A percentile compares a stretch with the other conserved stretches of the same genome.
phyloP scores from a whole-genome alignment of 2,888 invertebrate species.

The Cantharis lateralis region DNA sequence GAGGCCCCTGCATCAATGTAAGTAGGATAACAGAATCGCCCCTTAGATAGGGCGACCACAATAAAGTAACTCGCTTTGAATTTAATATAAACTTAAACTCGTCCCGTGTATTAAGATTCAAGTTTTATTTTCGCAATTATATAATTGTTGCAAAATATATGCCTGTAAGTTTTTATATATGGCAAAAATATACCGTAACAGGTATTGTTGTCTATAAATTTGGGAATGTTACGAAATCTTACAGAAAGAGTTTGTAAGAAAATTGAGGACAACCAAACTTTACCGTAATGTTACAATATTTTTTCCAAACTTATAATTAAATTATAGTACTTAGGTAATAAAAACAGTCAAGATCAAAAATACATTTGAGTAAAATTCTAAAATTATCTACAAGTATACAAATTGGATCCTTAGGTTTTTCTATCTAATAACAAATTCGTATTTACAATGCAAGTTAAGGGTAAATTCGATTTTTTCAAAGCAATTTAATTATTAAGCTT shows the following conservation, averaged over 20 bases:
- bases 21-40: too few relatives aligned
- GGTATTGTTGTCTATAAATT: not conserved
- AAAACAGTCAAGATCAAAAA: slow-evolving; percentile 21
- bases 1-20: too few relatives aligned
- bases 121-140: not conserved
- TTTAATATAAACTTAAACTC: not conserved
- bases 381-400: slow-evolving; percentile 50
- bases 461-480: slow-evolving; percentile 5
- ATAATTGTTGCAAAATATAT: not conserved
- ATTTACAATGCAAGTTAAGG: slow-evolving; percentile 29
- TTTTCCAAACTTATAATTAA: not conserved
- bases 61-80: not conserved
- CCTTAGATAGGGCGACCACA: too few relatives aligned
- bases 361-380: slow-evolving; percentile 29
- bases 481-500: not conserved
- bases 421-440: slow-evolving; percentile 50
- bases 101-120: not conserved
- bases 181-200: too few relatives aligned
- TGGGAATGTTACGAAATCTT: not conserved
- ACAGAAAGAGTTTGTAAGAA: not conserved
- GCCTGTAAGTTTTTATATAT: not conserved
- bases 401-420: slow-evolving; percentile 48
- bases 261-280: not conserved
- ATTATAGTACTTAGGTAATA: not conserved
- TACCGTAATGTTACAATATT: not conserved